phyloP scores from a whole-genome alignment of 2,113 vertebrate species.

The Electrona antarctica region DNA sequence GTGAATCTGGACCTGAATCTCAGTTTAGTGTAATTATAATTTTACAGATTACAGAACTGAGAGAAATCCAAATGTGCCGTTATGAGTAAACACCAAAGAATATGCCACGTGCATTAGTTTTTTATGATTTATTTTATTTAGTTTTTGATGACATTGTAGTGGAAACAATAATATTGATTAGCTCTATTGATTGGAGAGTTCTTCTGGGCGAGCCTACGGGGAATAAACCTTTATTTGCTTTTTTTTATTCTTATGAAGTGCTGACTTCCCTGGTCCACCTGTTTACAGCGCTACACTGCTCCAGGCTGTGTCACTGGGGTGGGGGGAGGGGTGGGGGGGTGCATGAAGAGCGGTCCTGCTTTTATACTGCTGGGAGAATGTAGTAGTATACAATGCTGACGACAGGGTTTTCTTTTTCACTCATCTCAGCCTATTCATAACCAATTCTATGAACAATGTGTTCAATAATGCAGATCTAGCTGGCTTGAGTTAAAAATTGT shows the following conservation, averaged over 20 bases:
- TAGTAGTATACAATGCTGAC: constrained; percentile 52
- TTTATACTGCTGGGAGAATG: constrained; percentile 41
- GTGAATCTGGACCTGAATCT: too few relatives aligned
- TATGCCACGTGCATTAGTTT: too few relatives aligned
- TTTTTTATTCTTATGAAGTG: constrained; percentile 67
- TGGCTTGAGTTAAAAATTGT: not conserved
- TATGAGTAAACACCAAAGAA: not conserved
- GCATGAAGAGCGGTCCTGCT: constrained; percentile 26
- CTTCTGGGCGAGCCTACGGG: constrained; percentile 40
- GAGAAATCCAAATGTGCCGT: not conserved
- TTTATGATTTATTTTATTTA: too few relatives aligned
- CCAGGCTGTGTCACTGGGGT: constrained; percentile 13
- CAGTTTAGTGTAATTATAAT: not conserved
- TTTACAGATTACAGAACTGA: not conserved
- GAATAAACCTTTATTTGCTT: constrained; percentile 62
- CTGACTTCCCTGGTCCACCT: constrained; percentile 66
- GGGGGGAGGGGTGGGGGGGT: not conserved
- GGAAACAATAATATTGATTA: constrained; percentile 39
- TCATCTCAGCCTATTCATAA: constrained; percentile 22
- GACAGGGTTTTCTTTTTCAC: constrained; percentile 39
- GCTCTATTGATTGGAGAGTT: constrained; percentile 62
- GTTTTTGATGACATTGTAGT: constrained; percentile 35
- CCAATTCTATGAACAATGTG: constrained; percentile 8
- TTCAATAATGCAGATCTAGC: constrained; percentile 36
- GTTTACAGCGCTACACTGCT: constrained; percentile 50